Percentiles rank a stretch among this genome's conserved stretches.
These are phyloP conservation scores for Stenchaetothrips biformis DNA, from an alignment of 2,888 invertebrate species.

Conservation along the genomic window DNA sequence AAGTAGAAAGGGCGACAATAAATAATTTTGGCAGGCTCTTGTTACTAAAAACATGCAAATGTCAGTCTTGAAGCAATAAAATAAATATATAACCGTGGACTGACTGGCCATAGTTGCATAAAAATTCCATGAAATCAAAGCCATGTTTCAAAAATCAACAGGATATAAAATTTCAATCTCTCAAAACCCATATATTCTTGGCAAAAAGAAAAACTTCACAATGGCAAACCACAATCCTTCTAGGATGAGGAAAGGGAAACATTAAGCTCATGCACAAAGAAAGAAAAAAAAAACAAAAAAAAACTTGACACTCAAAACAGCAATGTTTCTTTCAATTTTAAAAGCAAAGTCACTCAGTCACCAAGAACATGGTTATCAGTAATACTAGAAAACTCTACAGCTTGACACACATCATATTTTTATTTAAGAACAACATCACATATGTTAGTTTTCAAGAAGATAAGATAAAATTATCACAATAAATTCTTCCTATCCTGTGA, in stretches of 20 bases:
- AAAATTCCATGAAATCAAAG: neutral
- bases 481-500: neutral
- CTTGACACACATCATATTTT: neutral
- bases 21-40: neutral
- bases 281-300: neutral
- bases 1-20: neutral
- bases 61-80: slow-evolving; percentile 3
- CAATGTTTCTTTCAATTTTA: neutral
- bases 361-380: neutral
- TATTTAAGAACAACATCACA: neutral
- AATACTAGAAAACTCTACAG: neutral
- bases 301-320: neutral
- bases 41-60: neutral
- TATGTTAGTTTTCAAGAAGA: neutral
- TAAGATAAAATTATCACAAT: slow-evolving; percentile 8
- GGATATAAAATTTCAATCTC: neutral
- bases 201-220: neutral
- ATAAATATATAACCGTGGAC: neutral
- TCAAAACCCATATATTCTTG: neutral
- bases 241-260: neutral
- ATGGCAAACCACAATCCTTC: neutral
- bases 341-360: neutral
- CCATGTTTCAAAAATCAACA: neutral
- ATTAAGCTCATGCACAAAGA: neutral
- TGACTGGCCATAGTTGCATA: neutral